Evolutionary conservation across 2,888 invertebrate genomes (phyloP).

Genomic region (Neoscelio sp.): DNA sequence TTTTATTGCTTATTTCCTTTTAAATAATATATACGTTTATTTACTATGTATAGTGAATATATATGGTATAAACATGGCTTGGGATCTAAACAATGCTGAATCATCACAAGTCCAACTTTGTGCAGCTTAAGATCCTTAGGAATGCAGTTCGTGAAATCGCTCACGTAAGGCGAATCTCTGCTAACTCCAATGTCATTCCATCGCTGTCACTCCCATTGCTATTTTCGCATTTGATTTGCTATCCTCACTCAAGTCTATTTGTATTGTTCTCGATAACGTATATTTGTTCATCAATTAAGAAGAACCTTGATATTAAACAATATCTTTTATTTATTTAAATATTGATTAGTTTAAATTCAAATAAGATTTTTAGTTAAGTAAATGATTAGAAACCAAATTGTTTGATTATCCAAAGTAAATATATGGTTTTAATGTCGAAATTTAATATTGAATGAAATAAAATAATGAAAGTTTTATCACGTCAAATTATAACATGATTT

Average conservation of each 20-base stretch:
- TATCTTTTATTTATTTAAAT: too few relatives aligned
- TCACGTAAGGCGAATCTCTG: conserved; percentile 9
- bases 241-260: not conserved
- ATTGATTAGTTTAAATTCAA: too few relatives aligned
- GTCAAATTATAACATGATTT: conserved; percentile 71
- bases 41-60: not conserved
- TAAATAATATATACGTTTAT: too few relatives aligned
- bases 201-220: conserved; percentile 22
- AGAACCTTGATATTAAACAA: too few relatives aligned
- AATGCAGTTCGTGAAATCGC: conserved; percentile 24
- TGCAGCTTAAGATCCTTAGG: conserved; percentile 17
- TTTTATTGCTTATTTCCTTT: too few relatives aligned
- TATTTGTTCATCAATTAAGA: too few relatives aligned
- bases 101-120: conserved; percentile 7
- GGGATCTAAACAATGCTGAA: conserved; percentile 19
- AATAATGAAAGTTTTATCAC: not conserved
- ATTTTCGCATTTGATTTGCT: conserved; percentile 18
- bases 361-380: too few relatives aligned
- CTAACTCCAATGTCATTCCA: conserved; percentile 24
- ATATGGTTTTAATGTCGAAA: too few relatives aligned
- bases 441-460: too few relatives aligned
- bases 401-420: too few relatives aligned
- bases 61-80: conserved; percentile 4
- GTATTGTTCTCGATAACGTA: not conserved
- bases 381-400: too few relatives aligned